Evolutionary conservation across 2,113 vertebrate genomes (phyloP).

Genomic region (Phrynosoma platyrhinos): DNA sequence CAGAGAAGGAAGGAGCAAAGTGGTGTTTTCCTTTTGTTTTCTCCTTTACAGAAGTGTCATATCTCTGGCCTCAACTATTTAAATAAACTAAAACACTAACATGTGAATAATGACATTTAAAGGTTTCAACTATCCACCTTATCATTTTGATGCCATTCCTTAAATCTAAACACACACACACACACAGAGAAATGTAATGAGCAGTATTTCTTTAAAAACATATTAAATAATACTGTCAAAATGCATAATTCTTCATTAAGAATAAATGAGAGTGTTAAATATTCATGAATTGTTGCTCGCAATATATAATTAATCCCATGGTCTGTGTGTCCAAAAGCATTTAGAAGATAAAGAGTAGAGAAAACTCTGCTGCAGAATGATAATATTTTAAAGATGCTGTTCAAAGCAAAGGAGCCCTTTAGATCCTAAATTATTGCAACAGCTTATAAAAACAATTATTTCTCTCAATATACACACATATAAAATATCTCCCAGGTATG

Average conservation of each 20-base stretch:
- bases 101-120: conserved; percentile 64
- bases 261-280: conserved; percentile 86
- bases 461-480: conserved; percentile 10
- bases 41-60: conserved; percentile 7
- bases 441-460: conserved; percentile 51
- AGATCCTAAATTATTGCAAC: conserved; percentile 57
- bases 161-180: conserved; percentile 71
- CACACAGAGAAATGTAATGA: conserved; percentile 79
- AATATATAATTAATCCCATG: conserved; percentile 84
- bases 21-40: too few relatives aligned
- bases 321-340: conserved; percentile 79
- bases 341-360: conserved; percentile 70
- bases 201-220: conserved; percentile 83
- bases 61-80: conserved; percentile 30
- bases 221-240: conserved; percentile 86
- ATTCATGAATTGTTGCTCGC: conserved; percentile 85
- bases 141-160: conserved; percentile 81
- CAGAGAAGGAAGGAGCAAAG: too few relatives aligned
- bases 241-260: conserved; percentile 89
- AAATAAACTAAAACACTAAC: conserved; percentile 37
- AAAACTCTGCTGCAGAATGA: conserved; percentile 60
- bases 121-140: conserved; percentile 69
- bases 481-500: conserved; percentile 30
- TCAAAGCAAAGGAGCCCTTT: conserved; percentile 53
- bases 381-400: conserved; percentile 54